Base-by-base conservation (phyloP, 2,113 vertebrate genomes). In the Empidonax traillii region DNA sequence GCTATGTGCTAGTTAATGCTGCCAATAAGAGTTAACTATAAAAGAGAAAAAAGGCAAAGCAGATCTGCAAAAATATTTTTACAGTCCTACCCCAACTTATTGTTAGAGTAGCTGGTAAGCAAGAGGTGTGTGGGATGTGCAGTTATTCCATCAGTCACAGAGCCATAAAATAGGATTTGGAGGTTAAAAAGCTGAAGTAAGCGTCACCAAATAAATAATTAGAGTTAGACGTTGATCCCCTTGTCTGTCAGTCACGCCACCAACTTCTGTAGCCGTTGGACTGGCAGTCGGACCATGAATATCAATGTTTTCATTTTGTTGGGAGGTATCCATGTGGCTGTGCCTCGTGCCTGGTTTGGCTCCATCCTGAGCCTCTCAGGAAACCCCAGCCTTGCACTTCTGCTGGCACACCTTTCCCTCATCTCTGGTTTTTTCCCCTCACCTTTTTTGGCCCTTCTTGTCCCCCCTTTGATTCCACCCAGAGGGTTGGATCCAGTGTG, bases 401-500 rank as follows among this genome's bases (percentile, higher is more conserved):
- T n/a, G 11, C 51, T 77, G 56, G 8, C 39, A 33, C 9, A 23
- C 10, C 4, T 24, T 44, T 27, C 14, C 31, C 12, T 49, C 31
- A 28, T 18, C 43, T 46, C 6, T 7, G 0, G 0, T 28, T n/a
- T 30, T 53, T 22, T 80, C 30, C 28, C 49, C 14, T 3, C 4
- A 7, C 18, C 25, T 17, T 41, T 67, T 15, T 17, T 24, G 2
- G 8, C 24, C 53, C 14, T 52, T 33, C n/a, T 23, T 31, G 7
- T n/a, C 28, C 43, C 1, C 1, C 14, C 43, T 62, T 22, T 21
- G 46, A 3, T 41, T 85, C 12, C 59, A 30, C 47, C 23, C 9
- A 5, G 11, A 43, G 31, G 24, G 28, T 31, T 33, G 4, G 19
- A 1, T 2, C 2, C 15, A 25, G n/a, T 8, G 3, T 37, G 37